Base-by-base conservation (phyloP, 1,140 invertebrate genomes). In the Zaprionus lachaisei region DNA sequence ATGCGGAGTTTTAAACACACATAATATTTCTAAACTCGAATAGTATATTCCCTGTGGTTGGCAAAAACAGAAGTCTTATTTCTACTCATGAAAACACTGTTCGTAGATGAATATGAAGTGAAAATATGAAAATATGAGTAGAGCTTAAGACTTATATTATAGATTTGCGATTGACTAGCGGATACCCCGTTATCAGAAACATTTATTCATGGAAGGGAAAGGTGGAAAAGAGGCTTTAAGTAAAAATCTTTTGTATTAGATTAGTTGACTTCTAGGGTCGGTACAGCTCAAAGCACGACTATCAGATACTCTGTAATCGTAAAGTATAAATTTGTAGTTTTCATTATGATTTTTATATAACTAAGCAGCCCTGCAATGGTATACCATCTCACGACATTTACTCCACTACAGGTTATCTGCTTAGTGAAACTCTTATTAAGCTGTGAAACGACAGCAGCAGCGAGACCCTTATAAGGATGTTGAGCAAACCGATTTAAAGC, bases 401-500 rank as follows among this genome's bases (percentile, higher is more conserved):
- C 7, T 17, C 7, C 14, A 38, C 26, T 38, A 14, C n/a, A 65
- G 69, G 54, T 54, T 65, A 65, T 58, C 15, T 34, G 15, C 2
- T 24, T 17, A 26, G 20, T 57, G 15, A 57, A 57, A 57, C 44
- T 49, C 38, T 47, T 47, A 72, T 72, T 72, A 64, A 57, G 61
- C 37, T 72, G 26, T 64, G 37, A 38, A 58, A 58, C 47, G 6
- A 44, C 31, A 34, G 28, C 28, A 31, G 28, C 28, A 31, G 9
- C 31, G 31, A 31, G 31, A 31, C 61, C 62, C 51, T 65, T 47
- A 49, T 57, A 65, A 65, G 38, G 37, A 65, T 64, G 37, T 64
- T 49, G 68, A 31, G 54, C 15, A 22, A 24, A 24, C 15, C n/a
- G 14, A 17, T n/a, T 66, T 56, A 66, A 56, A 41, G 54, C 54